Evolutionary conservation across 2,888 invertebrate species (phyloP), one percentile per base, ranked within the genome.

Genomic region (Hemaris fuciformis): DNA sequence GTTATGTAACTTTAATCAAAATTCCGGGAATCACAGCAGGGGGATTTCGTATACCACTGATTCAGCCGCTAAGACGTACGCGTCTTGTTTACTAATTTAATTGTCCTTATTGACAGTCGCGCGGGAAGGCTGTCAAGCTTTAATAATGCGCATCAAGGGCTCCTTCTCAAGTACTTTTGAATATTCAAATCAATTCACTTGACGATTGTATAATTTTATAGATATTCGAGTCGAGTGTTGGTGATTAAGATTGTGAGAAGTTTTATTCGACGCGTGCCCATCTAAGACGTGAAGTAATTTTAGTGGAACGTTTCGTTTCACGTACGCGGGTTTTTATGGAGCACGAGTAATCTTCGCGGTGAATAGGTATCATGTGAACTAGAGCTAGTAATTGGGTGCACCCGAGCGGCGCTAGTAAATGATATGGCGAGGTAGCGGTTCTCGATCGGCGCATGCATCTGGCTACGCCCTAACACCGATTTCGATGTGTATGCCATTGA

Each of bases 381-480:
- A 83, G 83, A 84, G 83, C 83, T 81, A 82, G 86, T 91, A 89
- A 91, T 90, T 89, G 89, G 87, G 87, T 85, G 88, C 88, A 89
- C 78, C 85, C 81, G 84, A 89, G 85, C 88, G 85, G 77, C 79
- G 79, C 80, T 83, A 77, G 89, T 91, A 91, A 91, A 91, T 91
- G 89, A 91, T 90, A 89, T 80, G 81, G 84, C 80, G 79, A 81
- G 76, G 77, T 91, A 91, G 90, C 91, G 91, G 91, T 89, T 85
- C 81, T 84, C 71, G 69, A 80, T 79, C 80, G 74, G 73, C 72
- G 75, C 82, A 80, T 84, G 81, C 82, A 81, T 79, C 78, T 72
- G 72, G 67, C 66, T 79, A 84, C 85, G 83, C 85, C 88, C 88
- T 88, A 61, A 59, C 57, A 60, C 45, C 31, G 25, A 53, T 31